phyloP scores from a whole-genome alignment of 2,797 vertebrate species.

The Gorsachius magnificus region DNA sequence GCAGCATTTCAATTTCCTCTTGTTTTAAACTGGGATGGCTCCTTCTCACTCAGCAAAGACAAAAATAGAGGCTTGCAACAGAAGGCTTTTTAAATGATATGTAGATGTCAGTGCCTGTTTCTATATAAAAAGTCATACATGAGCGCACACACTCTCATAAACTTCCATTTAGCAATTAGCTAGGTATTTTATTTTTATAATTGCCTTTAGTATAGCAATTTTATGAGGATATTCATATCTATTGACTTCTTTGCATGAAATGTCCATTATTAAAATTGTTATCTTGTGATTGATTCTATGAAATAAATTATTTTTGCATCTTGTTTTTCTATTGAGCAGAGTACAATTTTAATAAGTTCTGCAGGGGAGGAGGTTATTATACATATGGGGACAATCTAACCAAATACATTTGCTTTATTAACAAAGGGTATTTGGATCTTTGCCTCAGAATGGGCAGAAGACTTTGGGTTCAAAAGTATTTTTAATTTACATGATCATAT shows the following conservation, averaged over 20 bases:
- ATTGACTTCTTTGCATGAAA: not conserved
- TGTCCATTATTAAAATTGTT: not conserved
- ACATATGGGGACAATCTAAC: not conserved
- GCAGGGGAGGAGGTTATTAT: not conserved
- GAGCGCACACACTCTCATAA: not conserved
- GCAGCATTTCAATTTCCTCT: slow-evolving; percentile 15
- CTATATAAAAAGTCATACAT: not conserved
- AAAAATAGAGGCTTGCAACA: slow-evolving; percentile 43
- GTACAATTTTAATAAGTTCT: not conserved
- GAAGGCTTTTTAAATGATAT: slow-evolving; percentile 21
- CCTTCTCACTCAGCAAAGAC: slow-evolving; percentile 11
- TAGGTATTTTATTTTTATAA: not conserved
- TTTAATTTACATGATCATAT: not conserved
- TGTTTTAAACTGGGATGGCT: slow-evolving; percentile 34
- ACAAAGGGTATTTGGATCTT: not conserved
- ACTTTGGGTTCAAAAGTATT: not conserved
- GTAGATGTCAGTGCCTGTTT: not conserved
- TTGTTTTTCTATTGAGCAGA: not conserved
- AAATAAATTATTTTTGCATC: not conserved
- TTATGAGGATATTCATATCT: not conserved
- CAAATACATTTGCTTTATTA: not conserved
- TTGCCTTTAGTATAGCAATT: not conserved
- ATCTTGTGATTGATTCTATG: not conserved
- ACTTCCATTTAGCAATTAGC: not conserved
- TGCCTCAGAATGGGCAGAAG: not conserved